Conservation (phyloP, 2,888 invertebrate species). For the Lasius fuliginosus region DNA sequence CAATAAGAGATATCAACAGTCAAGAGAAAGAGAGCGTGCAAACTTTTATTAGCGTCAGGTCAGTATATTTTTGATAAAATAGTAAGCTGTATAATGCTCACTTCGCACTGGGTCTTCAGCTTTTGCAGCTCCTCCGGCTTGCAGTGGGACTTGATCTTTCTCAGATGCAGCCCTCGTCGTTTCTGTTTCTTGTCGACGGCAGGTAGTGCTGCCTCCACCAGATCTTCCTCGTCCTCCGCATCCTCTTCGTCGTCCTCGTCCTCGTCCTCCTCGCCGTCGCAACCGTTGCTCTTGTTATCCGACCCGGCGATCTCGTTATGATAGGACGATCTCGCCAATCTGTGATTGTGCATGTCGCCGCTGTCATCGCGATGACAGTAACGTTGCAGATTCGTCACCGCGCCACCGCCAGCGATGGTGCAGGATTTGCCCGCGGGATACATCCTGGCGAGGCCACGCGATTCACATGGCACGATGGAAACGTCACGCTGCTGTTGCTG, state of each 20-base stretch:
- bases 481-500: constrained; percentile 81
- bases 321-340: constrained; percentile 69
- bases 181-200: constrained; percentile 89
- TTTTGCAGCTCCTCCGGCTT: constrained; percentile 93
- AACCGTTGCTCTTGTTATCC: constrained; percentile 81
- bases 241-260: constrained; percentile 75
- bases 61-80: not conserved
- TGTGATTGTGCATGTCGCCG: constrained; percentile 66
- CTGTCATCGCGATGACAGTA: constrained; percentile 67
- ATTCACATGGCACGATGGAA: constrained; percentile 78
- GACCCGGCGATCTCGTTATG: constrained; percentile 84
- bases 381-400: constrained; percentile 66
- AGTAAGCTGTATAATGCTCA: constrained; percentile 65
- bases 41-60: not conserved
- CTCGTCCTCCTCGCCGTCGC: constrained; percentile 86
- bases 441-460: constrained; percentile 77
- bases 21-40: not conserved
- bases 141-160: constrained; percentile 92
- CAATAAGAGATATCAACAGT: not conserved
- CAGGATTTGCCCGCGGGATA: constrained; percentile 67
- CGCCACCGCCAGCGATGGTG: constrained; percentile 62
- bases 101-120: constrained; percentile 91
- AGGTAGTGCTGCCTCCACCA: constrained; percentile 91
- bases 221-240: constrained; percentile 87
- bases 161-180: constrained; percentile 90